Conservation (phyloP, 1,140 invertebrate species). For the Parasteatoda tepidariorum region DNA sequence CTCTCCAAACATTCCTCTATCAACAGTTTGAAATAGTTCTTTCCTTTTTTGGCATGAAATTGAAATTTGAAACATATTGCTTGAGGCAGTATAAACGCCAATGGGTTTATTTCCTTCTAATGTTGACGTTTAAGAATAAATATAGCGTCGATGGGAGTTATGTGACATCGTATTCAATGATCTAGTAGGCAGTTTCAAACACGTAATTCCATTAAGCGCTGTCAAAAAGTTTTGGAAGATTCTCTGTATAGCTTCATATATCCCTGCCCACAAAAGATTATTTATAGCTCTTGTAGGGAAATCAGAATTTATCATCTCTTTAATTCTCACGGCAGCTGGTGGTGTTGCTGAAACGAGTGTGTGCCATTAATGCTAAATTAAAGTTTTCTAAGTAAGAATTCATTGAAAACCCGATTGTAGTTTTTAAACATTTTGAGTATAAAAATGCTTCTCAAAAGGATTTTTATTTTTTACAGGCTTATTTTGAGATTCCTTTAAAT, state of each 20-base stretch:
- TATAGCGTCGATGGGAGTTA: conserved; percentile 22
- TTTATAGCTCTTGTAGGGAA: background rate
- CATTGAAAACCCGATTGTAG: background rate
- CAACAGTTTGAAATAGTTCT: conserved; percentile 15
- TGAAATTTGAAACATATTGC: conserved; percentile 19
- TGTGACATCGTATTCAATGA: conserved; percentile 23
- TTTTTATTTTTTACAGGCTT: no score
- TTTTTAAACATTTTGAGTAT: background rate
- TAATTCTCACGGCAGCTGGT: conserved; percentile 13
- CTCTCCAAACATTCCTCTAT: conserved; percentile 1
- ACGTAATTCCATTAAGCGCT: conserved; percentile 40
- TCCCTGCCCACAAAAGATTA: conserved; percentile 31
- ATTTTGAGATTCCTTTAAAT: no score
- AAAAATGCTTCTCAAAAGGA: no score
- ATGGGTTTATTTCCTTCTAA: conserved; percentile 37
- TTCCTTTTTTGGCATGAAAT: conserved; percentile 13
- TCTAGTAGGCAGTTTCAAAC: conserved; percentile 28
- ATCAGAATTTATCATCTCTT: conserved; percentile 33
- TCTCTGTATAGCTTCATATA: conserved; percentile 21
- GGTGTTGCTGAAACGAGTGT: background rate
- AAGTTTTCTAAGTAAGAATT: no score
- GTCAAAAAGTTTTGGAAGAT: conserved; percentile 46
- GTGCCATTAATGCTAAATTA: background rate
- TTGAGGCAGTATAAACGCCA: conserved; percentile 13
- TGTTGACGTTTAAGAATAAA: conserved; percentile 34